These are phyloP conservation scores for Lagocephalus sceleratus DNA, from an alignment of 2,797 vertebrate genomes.

Conservation along the genomic window DNA sequence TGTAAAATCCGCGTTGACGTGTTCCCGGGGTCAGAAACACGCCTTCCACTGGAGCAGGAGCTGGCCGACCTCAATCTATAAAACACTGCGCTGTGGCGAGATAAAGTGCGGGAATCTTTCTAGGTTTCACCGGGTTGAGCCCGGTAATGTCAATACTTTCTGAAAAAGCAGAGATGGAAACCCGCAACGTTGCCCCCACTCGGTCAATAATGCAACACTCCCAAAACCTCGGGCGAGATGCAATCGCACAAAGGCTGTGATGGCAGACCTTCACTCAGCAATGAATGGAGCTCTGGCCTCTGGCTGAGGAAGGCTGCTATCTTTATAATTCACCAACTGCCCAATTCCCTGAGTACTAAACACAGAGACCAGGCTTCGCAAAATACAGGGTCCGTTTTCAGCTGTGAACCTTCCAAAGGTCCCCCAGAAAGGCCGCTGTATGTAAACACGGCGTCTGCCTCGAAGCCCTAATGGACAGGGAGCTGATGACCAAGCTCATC, in stretches of 20 bases:
- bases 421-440: constrained; percentile 35
- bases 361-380: too few relatives aligned
- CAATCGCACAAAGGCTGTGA: neutral
- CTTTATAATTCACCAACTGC: too few relatives aligned
- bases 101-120: neutral
- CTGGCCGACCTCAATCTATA: too few relatives aligned
- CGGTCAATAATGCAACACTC: neutral
- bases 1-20: too few relatives aligned
- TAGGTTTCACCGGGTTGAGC: neutral
- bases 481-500: constrained; percentile 67
- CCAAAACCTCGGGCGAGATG: neutral
- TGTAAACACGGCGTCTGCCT: constrained; percentile 37
- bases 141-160: neutral
- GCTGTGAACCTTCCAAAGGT: constrained; percentile 18
- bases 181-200: neutral
- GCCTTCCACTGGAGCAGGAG: too few relatives aligned
- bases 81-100: too few relatives aligned
- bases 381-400: too few relatives aligned
- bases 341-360: too few relatives aligned
- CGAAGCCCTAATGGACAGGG: constrained; percentile 57
- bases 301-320: too few relatives aligned
- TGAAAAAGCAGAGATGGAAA: neutral
- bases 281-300: too few relatives aligned
- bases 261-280: neutral
- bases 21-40: too few relatives aligned